Evolutionary conservation across 2,797 vertebrate genomes (phyloP), one percentile per base, ranked within the genome.

Genomic region (Scarus forsteni): DNA sequence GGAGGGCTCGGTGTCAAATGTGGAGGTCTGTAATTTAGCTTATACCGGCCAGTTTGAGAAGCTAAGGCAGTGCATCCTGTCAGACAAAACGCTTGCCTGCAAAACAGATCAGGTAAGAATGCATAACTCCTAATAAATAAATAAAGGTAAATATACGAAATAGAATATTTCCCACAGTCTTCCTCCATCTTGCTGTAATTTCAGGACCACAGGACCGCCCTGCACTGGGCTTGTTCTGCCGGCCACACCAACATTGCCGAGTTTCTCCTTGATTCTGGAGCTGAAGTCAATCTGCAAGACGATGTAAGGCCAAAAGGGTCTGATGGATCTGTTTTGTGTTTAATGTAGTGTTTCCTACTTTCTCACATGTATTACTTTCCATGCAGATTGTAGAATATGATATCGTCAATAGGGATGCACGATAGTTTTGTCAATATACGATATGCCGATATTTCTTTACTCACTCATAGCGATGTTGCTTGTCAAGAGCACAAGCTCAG

Each of bases 141-240:
- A 27, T 39, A 6, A 6, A 27, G 27, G 27, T 27, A 27, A 27
- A 27, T 27, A 27, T 2, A 27, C 27, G 27, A 27, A 27, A 27
- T 11, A 5, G 18, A 7, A 19, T 18, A 12, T 34, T 36, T 50
- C 0, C 0, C 3, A 16, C 27, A 11, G 0, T 36, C n/a, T 52
- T 40, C 6, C 38, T 39, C 13, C 1, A 5, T 0, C 3, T 8
- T 7, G 13, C 0, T 79, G 14, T 66, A 0, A 2, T 77, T 80
- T 34, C 83, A 96, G 98, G 98, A 96, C 87, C 85, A 87, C 5
- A 93, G 97, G 57, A 97, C 96, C 6, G 95, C 95, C 0, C 92
- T 99, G 36, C 98, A 99, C 65, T 99, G 98, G 98, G 97, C 98
- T 6, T 99, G 97, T 78, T 99, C 98, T 19, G 98, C 98, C 0